Percentiles rank a stretch among this genome's conserved stretches.
These are phyloP conservation scores for Zeus faber DNA, from an alignment of 2,113 vertebrate genomes.

Conservation along the genomic window DNA sequence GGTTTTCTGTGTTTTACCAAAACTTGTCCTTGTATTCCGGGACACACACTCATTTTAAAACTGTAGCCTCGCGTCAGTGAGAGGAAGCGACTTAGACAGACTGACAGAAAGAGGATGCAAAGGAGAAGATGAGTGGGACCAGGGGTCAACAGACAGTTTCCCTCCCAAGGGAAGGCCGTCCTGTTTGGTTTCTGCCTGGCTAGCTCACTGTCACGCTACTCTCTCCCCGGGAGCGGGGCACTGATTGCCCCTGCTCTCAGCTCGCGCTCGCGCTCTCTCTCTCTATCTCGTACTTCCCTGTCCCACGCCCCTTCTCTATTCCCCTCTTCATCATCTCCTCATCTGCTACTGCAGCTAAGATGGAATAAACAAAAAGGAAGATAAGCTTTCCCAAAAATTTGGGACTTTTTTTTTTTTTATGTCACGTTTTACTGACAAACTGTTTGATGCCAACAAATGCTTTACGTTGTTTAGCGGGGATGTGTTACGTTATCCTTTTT, in stretches of 20 bases:
- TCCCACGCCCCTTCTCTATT: neutral
- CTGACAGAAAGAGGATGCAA: neutral
- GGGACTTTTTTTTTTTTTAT: no score
- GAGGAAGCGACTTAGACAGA: neutral
- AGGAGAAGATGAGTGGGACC: neutral
- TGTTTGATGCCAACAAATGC: no score
- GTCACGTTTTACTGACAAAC: no score
- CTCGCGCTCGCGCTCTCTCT: neutral
- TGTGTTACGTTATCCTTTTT: no score
- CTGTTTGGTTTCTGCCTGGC: constrained; percentile 3
- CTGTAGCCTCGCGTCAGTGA: no score
- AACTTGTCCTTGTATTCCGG: neutral
- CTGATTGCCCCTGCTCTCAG: neutral
- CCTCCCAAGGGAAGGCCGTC: neutral
- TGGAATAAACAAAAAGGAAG: no score
- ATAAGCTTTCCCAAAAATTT: no score
- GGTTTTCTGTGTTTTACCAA: no score
- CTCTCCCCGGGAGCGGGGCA: neutral
- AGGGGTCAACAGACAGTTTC: neutral
- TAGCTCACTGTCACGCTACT: neutral
- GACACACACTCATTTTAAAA: neutral
- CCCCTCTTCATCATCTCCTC: no score
- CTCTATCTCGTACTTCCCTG: no score
- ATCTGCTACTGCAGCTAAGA: no score
- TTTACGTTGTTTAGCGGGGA: no score